Conservation (phyloP, 2,797 vertebrate genomes). For the Ceryle rudis region DNA sequence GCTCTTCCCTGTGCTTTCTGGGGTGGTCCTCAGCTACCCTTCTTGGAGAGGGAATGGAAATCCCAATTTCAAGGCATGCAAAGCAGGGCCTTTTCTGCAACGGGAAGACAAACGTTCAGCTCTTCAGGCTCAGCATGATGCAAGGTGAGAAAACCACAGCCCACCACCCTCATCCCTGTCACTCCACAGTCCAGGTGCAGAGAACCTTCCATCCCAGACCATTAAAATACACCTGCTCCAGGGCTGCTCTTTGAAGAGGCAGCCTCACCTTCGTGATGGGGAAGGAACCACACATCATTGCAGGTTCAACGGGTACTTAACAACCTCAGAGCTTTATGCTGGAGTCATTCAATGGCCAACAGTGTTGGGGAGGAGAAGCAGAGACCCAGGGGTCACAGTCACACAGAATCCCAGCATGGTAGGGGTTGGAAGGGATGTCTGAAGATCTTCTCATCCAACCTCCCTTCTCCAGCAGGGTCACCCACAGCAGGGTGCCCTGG, state of each 20-base stretch:
- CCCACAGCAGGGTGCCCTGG: neutral
- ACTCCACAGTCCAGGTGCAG: accelerated
- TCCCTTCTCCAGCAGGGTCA: neutral
- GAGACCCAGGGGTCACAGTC: neutral
- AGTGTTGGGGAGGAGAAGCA: neutral
- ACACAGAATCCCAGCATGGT: neutral
- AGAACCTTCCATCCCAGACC: neutral
- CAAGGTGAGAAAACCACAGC: accelerated
- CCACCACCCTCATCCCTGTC: neutral
- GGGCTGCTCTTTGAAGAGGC: neutral
- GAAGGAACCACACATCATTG: neutral
- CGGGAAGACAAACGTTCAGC: accelerated
- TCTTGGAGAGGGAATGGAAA: neutral
- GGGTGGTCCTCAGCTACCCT: neutral
- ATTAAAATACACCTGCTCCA: neutral
- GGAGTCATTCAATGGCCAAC: neutral
- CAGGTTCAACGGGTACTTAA: neutral
- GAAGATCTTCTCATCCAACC: neutral
- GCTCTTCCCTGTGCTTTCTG: neutral
- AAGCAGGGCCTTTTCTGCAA: neutral
- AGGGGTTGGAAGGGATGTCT: neutral
- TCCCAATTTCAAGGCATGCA: neutral
- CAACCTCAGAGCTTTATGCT: neutral
- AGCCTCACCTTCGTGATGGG: neutral
- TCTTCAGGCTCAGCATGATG: neutral